Evolutionary conservation across 2,113 vertebrate species (phyloP).

Genomic region (Vidua macroura): DNA sequence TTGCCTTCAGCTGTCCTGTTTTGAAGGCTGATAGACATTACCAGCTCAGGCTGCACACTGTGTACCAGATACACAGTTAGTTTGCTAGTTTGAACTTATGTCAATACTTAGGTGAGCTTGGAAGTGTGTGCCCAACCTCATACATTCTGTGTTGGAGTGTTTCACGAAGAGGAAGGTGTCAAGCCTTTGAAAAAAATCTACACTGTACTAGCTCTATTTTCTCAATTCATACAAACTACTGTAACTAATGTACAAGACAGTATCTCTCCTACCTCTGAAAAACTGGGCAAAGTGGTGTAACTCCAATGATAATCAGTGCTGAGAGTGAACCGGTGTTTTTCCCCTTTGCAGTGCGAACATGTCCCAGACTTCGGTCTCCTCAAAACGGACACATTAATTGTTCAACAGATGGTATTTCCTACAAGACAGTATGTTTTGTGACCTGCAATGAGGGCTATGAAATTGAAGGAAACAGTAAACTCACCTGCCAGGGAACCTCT

Average conservation of each 20-base stretch:
- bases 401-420: conserved; percentile 72
- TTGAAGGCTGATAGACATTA: neutral
- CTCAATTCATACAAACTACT: neutral
- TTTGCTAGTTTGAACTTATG: neutral
- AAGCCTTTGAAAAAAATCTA: neutral
- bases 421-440: conserved; percentile 80
- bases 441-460: conserved; percentile 86
- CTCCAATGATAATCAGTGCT: neutral
- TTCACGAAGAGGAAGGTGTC: neutral
- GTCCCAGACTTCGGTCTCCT: conserved; percentile 78
- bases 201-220: neutral
- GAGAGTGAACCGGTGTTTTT: neutral
- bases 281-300: neutral
- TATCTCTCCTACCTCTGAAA: neutral
- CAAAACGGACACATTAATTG: conserved; percentile 85
- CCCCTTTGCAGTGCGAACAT: conserved; percentile 81
- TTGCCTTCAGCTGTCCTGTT: neutral
- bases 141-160: neutral
- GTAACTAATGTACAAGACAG: neutral
- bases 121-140: neutral
- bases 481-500: conserved; percentile 85
- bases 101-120: neutral
- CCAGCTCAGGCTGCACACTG: neutral
- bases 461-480: conserved; percentile 81
- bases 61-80: neutral